Evolutionary conservation across 2,113 vertebrate genomes (phyloP).

Genomic region (Pundamilia nyererei): DNA sequence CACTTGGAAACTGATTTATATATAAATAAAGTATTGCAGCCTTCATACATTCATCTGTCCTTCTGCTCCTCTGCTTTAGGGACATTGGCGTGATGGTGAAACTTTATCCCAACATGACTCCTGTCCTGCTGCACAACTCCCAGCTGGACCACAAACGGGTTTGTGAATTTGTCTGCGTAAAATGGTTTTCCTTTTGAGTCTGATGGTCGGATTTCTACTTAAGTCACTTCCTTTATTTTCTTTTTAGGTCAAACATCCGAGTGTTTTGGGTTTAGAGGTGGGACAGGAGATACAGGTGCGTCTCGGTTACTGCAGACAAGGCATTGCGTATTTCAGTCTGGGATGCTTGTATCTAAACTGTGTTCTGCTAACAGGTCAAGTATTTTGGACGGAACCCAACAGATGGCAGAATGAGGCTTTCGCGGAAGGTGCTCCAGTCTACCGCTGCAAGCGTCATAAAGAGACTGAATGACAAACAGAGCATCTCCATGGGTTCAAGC

Average conservation of each 20-base stretch:
- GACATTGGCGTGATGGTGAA: constrained; percentile 97
- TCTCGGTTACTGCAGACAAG: background rate
- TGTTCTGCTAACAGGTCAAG: constrained; percentile 81
- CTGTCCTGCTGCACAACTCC: constrained; percentile 92
- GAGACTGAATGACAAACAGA: constrained; percentile 83
- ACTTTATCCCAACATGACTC: constrained; percentile 94
- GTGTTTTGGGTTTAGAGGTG: constrained; percentile 89
- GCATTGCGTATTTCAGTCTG: background rate
- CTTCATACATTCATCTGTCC: background rate
- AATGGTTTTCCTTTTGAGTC: background rate
- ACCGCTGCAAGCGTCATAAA: constrained; percentile 75
- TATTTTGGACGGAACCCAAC: constrained; percentile 96
- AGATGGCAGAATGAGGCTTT: constrained; percentile 95
- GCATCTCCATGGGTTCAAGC: constrained; percentile 78
- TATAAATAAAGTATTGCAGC: background rate
- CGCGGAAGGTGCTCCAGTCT: constrained; percentile 90
- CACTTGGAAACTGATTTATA: background rate
- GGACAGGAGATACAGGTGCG: constrained; percentile 96
- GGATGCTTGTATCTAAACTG: background rate
- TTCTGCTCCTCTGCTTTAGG: constrained; percentile 58
- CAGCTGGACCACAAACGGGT: constrained; percentile 97
- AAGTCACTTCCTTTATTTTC: background rate
- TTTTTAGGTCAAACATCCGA: constrained; percentile 89
- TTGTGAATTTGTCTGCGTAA: background rate
- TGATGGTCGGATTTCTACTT: background rate